Evolutionary conservation across 1,140 invertebrate genomes (phyloP).

Genomic region (Hypothenemus hampei): DNA sequence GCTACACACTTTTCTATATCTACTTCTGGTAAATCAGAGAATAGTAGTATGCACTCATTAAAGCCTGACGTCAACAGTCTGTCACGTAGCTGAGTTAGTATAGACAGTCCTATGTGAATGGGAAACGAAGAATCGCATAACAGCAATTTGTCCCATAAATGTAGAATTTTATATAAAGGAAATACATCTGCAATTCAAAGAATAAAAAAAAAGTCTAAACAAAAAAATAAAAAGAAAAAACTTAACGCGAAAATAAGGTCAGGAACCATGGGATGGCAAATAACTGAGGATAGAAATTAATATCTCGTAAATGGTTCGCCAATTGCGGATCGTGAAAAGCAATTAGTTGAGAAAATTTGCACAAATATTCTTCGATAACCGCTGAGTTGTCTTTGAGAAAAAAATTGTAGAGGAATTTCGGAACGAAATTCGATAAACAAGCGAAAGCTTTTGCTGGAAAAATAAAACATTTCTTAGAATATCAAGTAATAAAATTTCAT

Average conservation of each 20-base stretch:
- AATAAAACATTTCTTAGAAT: too few species aligned
- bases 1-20: conserved; percentile 90
- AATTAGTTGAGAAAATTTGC: conserved; percentile 94
- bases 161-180: conserved; percentile 96
- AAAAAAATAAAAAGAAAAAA: conserved; percentile 31
- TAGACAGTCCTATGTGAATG: conserved; percentile 89
- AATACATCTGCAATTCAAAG: conserved; percentile 75
- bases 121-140: conserved; percentile 92
- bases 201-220: conserved; percentile 36
- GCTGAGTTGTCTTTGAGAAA: conserved; percentile 98
- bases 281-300: conserved; percentile 94
- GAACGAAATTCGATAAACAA: conserved; percentile 90
- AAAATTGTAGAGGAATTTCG: conserved; percentile 95
- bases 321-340: conserved; percentile 93
- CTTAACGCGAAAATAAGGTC: conserved; percentile 98
- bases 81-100: conserved; percentile 82
- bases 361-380: conserved; percentile 95
- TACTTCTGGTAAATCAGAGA: conserved; percentile 97
- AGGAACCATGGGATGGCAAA: conserved; percentile 99
- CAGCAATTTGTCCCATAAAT: conserved; percentile 95
- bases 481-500: too few species aligned
- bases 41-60: conserved; percentile 95
- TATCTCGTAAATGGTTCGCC: conserved; percentile 85
- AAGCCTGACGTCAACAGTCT: conserved; percentile 85
- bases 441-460: conserved; percentile 85